Conservation (phyloP, 2,888 invertebrate genomes). For the Callyntrura guangdongensis region DNA sequence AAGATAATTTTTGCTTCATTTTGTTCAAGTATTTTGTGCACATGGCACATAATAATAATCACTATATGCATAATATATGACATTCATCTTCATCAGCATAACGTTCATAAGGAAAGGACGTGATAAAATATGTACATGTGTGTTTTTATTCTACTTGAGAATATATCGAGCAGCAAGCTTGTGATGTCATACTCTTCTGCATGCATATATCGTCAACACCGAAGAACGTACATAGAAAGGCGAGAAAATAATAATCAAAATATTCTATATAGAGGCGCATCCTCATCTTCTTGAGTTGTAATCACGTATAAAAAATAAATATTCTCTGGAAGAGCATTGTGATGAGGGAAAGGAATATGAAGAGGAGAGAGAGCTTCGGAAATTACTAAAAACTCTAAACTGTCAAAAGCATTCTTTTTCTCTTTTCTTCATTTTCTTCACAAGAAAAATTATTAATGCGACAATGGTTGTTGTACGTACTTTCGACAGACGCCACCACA, state of each 20-base stretch:
- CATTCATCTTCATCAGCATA: constrained; percentile 32
- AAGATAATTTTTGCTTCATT: constrained; percentile 58
- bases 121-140: not conserved
- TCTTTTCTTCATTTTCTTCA: constrained; percentile 48
- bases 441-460: constrained; percentile 66
- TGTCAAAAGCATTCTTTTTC: constrained; percentile 72
- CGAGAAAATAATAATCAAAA: not conserved
- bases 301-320: constrained; percentile 24
- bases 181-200: not conserved
- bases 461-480: constrained; percentile 25
- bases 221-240: not conserved
- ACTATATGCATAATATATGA: constrained; percentile 21
- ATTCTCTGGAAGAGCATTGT: constrained; percentile 13
- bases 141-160: not conserved
- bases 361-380: constrained; percentile 55
- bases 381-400: constrained; percentile 72
- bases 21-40: constrained; percentile 55
- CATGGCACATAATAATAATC: constrained; percentile 42
- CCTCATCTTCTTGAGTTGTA: no score
- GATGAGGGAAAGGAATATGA: constrained; percentile 2
- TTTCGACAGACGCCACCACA: not conserved
- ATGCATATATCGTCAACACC: no score
- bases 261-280: no score
- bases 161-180: no score
- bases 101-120: not conserved